phyloP scores from a whole-genome alignment of 2,797 vertebrate genomes.

The Columba guinea region DNA sequence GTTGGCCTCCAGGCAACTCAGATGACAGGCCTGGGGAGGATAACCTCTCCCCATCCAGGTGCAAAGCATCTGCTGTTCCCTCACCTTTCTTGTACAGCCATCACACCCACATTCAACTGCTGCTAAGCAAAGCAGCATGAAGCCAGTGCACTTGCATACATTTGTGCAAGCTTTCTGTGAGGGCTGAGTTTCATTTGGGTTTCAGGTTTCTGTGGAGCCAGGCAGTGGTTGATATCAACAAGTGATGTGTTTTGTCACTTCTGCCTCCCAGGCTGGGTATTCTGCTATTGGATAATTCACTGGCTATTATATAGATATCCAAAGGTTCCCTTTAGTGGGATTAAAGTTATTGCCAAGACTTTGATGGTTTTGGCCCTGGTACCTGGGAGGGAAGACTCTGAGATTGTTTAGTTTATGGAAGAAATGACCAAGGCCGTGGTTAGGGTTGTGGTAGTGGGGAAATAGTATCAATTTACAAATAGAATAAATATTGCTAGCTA shows the following conservation, averaged over 20 bases:
- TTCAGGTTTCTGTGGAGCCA: background rate
- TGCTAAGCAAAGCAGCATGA: background rate
- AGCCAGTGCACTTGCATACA: conserved; percentile 28
- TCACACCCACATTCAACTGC: background rate
- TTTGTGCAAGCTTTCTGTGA: conserved; percentile 3
- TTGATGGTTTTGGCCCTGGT: conserved; percentile 15
- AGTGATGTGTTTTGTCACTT: background rate
- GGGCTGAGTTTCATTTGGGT: conserved; percentile 13
- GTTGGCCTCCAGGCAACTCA: background rate
- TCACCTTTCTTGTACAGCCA: background rate
- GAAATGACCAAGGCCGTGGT: background rate
- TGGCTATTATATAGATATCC: background rate
- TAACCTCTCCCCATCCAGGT: background rate
- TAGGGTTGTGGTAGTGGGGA: background rate
- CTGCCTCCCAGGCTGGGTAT: background rate
- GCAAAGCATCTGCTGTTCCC: background rate
- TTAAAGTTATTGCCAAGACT: background rate
- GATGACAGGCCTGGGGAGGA: background rate
- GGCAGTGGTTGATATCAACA: background rate
- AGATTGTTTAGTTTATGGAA: background rate
- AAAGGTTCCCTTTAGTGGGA: background rate
- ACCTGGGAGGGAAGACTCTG: background rate
- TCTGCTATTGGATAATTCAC: background rate
- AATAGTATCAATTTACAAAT: background rate
- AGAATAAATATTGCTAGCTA: background rate